phyloP scores from a whole-genome alignment of 2,888 invertebrate genomes.

The Allygus modestus region DNA sequence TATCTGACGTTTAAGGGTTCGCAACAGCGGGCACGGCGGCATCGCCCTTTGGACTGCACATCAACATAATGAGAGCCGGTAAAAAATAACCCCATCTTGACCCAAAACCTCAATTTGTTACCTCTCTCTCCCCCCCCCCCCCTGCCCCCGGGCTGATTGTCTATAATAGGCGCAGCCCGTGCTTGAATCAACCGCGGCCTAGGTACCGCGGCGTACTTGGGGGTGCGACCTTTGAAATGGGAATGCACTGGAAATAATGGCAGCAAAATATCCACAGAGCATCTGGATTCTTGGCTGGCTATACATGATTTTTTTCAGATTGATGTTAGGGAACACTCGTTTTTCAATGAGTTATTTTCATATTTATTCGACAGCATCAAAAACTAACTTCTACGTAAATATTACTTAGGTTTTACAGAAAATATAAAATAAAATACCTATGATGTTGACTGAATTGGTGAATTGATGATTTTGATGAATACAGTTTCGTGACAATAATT shows the following conservation, averaged over 20 bases:
- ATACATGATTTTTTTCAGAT: too few relatives aligned
- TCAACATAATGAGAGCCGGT: slow-evolving; percentile 12
- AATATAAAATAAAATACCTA: too few relatives aligned
- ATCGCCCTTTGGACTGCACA: slow-evolving; percentile 7
- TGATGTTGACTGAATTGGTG: too few relatives aligned
- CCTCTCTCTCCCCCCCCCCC: slow-evolving; percentile 15
- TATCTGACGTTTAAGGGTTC: neutral
- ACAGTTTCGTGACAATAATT: too few relatives aligned
- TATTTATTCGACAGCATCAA: too few relatives aligned
- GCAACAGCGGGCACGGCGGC: neutral
- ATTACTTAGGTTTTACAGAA: too few relatives aligned
- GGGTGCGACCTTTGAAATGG: neutral
- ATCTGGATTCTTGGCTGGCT: neutral
- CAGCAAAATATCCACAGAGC: neutral
- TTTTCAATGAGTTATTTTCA: too few relatives aligned
- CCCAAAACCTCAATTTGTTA: slow-evolving; percentile 49
- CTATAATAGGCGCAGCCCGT: slow-evolving; percentile 17
- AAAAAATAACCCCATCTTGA: slow-evolving; percentile 57
- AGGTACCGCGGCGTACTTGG: neutral
- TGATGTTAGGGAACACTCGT: too few relatives aligned
- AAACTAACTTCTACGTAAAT: too few relatives aligned
- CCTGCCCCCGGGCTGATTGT: neutral
- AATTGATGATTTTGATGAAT: too few relatives aligned
- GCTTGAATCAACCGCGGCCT: neutral
- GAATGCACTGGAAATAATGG: neutral